Percentiles rank a stretch among this genome's conserved stretches.
Conservation (phyloP, 2,113 vertebrate species). For the Trichomycterus rosablanca region DNA sequence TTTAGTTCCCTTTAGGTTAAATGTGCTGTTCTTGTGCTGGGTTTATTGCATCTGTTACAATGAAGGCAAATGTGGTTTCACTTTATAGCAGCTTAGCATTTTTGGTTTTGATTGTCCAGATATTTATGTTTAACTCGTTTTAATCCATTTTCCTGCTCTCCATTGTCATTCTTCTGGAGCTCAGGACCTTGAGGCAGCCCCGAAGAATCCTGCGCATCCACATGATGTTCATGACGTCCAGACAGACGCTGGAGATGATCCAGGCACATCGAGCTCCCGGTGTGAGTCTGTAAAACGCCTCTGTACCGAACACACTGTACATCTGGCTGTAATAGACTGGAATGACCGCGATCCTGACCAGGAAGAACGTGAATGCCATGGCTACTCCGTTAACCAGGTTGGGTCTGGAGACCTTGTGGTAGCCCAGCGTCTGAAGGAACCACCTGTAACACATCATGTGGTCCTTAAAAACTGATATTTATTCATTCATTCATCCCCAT, state of each 20-base stretch:
- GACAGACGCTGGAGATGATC: slow-evolving; percentile 66
- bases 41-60: slow-evolving; percentile 29
- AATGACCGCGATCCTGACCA: slow-evolving; percentile 76
- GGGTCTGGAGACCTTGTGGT: slow-evolving; percentile 72
- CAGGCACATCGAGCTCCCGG: slow-evolving; percentile 65
- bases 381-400: slow-evolving; percentile 79
- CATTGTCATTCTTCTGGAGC: slow-evolving; percentile 54
- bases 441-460: slow-evolving; percentile 66
- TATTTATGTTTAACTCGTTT: slow-evolving; percentile 11
- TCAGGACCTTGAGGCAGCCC: slow-evolving; percentile 77
- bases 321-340: slow-evolving; percentile 71
- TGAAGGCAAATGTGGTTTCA: slow-evolving; percentile 41
- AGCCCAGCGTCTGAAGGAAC: slow-evolving; percentile 81
- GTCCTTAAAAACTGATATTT: neutral
- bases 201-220: slow-evolving; percentile 84
- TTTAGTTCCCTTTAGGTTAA: neutral
- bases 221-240: slow-evolving; percentile 83
- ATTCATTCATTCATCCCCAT: too few species aligned
- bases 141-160: slow-evolving; percentile 24
- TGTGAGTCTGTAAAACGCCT: slow-evolving; percentile 69
- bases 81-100: slow-evolving; percentile 39
- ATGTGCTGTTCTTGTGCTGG: slow-evolving; percentile 38
- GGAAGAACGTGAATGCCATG: slow-evolving; percentile 78
- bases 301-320: slow-evolving; percentile 68
- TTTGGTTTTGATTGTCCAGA: slow-evolving; percentile 28